phyloP scores from a whole-genome alignment of 2,797 vertebrate genomes.

The Martes flavigula region DNA sequence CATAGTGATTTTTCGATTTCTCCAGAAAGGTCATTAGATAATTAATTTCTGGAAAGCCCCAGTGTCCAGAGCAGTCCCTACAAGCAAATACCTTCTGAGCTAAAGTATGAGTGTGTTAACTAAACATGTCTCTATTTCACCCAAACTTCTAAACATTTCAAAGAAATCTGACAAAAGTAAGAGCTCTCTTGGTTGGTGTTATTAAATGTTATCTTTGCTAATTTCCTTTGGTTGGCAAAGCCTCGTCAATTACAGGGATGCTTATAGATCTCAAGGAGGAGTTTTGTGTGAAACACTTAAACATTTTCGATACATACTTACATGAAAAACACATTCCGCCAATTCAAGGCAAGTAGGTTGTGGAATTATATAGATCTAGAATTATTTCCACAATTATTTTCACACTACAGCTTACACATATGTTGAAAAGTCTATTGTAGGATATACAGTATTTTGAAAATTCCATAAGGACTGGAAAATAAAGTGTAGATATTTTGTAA shows the following conservation, averaged over 20 bases:
- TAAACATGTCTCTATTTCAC: slow-evolving; percentile 26
- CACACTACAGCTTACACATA: slow-evolving; percentile 72
- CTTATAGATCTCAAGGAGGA: slow-evolving; percentile 54
- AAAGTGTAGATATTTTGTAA: slow-evolving; percentile 79
- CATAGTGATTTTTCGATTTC: background rate
- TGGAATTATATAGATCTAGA: slow-evolving; percentile 78
- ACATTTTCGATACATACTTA: slow-evolving; percentile 67
- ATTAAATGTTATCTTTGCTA: slow-evolving; percentile 73
- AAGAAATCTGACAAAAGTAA: slow-evolving; percentile 43
- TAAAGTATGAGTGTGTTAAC: background rate
- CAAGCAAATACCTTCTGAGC: background rate
- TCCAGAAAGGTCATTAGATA: background rate
- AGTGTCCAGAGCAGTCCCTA: background rate
- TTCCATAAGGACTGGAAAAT: slow-evolving; percentile 81
- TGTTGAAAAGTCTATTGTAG: slow-evolving; percentile 78
- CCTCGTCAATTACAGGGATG: slow-evolving; percentile 40
- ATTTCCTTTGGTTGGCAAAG: slow-evolving; percentile 65
- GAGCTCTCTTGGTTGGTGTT: slow-evolving; percentile 13
- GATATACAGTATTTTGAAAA: slow-evolving; percentile 81
- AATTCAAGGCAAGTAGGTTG: slow-evolving; percentile 75
- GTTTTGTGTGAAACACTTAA: slow-evolving; percentile 68
- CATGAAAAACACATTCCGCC: slow-evolving; percentile 69
- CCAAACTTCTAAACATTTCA: slow-evolving; percentile 27
- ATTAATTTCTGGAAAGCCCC: background rate
- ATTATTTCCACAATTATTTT: slow-evolving; percentile 81